These are phyloP conservation scores for Rattus norvegicus DNA, from an alignment of 2,113 vertebrate species.

Conservation along the genomic window DNA sequence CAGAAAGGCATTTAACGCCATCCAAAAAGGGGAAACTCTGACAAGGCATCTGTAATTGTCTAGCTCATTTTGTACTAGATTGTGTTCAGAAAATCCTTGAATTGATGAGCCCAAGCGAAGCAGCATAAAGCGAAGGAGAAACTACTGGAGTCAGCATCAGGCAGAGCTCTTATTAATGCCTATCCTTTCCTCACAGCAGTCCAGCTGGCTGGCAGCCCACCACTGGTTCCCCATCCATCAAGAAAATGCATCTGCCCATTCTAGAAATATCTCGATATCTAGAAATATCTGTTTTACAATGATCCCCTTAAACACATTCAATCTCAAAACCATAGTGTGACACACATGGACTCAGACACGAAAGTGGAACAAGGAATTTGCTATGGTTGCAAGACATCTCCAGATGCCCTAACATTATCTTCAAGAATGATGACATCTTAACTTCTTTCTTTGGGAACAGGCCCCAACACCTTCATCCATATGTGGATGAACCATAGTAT, in stretches of 20 bases:
- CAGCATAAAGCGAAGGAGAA: conserved; percentile 7
- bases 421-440: not conserved
- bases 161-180: not conserved
- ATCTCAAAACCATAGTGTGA: not conserved
- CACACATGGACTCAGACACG: not conserved
- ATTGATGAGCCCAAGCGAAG: not conserved
- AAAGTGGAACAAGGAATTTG: not conserved
- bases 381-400: not conserved
- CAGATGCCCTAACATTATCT: not conserved
- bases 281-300: not conserved
- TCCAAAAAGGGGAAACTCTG: not conserved
- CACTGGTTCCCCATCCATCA: conserved; percentile 30
- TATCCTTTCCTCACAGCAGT: not conserved
- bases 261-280: conserved; percentile 24
- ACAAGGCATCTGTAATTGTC: not conserved
- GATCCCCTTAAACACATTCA: not conserved
- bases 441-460: not conserved
- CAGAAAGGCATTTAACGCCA: not conserved
- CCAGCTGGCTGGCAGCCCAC: not conserved
- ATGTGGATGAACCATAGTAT: not conserved
- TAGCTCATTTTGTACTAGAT: not conserved
- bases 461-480: not conserved
- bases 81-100: conserved; percentile 57
- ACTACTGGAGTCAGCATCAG: conserved; percentile 22
- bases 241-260: conserved; percentile 8